phyloP scores from a whole-genome alignment of 2,888 invertebrate genomes.

The Theretra japonica region DNA sequence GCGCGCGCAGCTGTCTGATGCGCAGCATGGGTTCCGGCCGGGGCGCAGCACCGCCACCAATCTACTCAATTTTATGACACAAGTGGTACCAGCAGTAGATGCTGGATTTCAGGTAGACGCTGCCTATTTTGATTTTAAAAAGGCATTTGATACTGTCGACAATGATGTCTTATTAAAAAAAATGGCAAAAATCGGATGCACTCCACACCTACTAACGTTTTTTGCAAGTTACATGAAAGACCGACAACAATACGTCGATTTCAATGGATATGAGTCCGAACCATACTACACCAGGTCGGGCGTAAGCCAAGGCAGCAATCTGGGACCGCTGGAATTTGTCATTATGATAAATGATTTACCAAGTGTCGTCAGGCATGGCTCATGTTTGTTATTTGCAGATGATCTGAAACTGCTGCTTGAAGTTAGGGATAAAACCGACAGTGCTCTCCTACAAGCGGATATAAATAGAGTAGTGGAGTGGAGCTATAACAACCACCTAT shows the following conservation, averaged over 20 bases:
- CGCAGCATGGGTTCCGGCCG: slow-evolving; percentile 30
- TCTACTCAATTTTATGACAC: slow-evolving; percentile 18
- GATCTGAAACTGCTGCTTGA: too few species aligned
- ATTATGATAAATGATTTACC: slow-evolving; percentile 29
- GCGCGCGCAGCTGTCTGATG: background rate
- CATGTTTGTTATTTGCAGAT: too few species aligned
- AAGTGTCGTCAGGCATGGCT: background rate
- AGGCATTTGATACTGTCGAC: slow-evolving; percentile 34
- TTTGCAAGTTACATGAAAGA: slow-evolving; percentile 32
- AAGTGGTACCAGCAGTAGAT: slow-evolving; percentile 8
- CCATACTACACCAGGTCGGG: slow-evolving; percentile 29
- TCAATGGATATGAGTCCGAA: slow-evolving; percentile 30
- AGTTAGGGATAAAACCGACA: too few species aligned
- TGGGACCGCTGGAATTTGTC: slow-evolving; percentile 27
- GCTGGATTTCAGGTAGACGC: background rate
- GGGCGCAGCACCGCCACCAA: slow-evolving; percentile 33
- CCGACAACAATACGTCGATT: slow-evolving; percentile 31
- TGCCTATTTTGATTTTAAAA: slow-evolving; percentile 33
- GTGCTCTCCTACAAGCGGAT: too few species aligned
- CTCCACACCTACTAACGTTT: slow-evolving; percentile 30
- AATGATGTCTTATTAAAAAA: slow-evolving; percentile 31
- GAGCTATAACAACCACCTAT: too few species aligned
- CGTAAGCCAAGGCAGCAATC: slow-evolving; percentile 31
- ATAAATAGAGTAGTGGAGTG: too few species aligned
- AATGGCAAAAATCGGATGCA: slow-evolving; percentile 30